Evolutionary conservation across 2,797 vertebrate genomes (phyloP).

Genomic region (Bovichtus diacanthus): DNA sequence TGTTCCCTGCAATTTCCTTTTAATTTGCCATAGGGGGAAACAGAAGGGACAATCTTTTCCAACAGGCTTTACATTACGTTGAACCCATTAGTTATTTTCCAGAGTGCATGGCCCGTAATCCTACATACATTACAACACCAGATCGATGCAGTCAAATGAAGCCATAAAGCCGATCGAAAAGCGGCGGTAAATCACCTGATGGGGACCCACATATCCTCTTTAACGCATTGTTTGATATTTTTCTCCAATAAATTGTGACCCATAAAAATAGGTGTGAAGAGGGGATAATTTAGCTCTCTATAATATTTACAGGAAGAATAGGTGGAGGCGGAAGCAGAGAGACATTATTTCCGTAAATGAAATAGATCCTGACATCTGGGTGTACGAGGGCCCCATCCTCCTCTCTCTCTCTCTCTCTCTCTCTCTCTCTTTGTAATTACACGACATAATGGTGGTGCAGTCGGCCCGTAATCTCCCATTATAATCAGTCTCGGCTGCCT

Average conservation of each 20-base stretch:
- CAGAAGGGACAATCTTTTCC: conserved; percentile 28
- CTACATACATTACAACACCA: conserved; percentile 51
- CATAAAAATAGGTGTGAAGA: conserved; percentile 47
- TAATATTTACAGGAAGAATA: conserved; percentile 68
- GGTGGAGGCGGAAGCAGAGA: conserved; percentile 45
- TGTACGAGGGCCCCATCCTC: conserved; percentile 44
- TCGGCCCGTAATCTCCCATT: conserved; percentile 82
- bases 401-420: conserved; percentile 22
- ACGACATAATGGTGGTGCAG: conserved; percentile 80
- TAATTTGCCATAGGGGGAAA: conserved; percentile 6
- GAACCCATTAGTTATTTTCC: conserved; percentile 49
- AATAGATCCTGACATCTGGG: conserved; percentile 74
- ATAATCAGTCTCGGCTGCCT: conserved; percentile 82
- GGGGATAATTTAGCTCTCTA: conserved; percentile 31
- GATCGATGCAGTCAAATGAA: conserved; percentile 65
- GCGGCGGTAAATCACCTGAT: conserved; percentile 23
- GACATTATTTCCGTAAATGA: conserved; percentile 73
- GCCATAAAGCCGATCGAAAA: conserved; percentile 49
- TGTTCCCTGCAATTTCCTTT: not conserved
- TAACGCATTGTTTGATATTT: conserved; percentile 62
- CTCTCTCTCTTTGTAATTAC: conserved; percentile 79
- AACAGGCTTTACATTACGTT: conserved; percentile 36
- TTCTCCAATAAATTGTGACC: conserved; percentile 64
- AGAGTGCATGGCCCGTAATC: conserved; percentile 53
- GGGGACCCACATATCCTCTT: conserved; percentile 33